phyloP scores from a whole-genome alignment of 2,113 vertebrate genomes.

The Paradoxurus hermaphroditus region DNA sequence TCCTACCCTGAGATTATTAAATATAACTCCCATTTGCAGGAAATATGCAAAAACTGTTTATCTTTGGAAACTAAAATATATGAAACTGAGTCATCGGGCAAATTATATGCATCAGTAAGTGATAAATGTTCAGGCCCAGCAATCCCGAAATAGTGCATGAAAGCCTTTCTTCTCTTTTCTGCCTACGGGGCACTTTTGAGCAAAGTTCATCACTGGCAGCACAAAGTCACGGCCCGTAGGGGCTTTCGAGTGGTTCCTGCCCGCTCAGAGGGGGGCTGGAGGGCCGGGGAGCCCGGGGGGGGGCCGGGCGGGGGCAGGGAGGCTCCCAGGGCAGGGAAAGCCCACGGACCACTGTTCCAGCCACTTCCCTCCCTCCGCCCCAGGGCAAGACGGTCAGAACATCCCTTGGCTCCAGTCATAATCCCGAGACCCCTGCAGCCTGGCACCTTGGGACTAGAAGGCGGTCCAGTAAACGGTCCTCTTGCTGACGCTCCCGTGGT shows the following conservation, averaged over 20 bases:
- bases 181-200: constrained; percentile 68
- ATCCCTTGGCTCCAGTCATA: neutral
- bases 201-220: constrained; percentile 38
- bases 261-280: fast-evolving
- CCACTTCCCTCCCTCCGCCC: neutral
- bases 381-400: neutral
- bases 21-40: constrained; percentile 58
- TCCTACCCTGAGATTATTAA: constrained; percentile 45
- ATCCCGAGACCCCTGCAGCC: fast-evolving
- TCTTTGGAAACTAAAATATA: constrained; percentile 71
- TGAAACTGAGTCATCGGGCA: constrained; percentile 75
- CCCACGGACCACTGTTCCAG: fast-evolving
- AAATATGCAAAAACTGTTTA: constrained; percentile 71
- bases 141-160: constrained; percentile 27
- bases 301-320: too few relatives aligned
- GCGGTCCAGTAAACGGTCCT: fast-evolving
- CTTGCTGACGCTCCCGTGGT: neutral
- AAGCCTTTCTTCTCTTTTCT: constrained; percentile 40
- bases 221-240: neutral
- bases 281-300: too few relatives aligned
- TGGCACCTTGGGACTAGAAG: neutral
- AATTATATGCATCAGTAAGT: constrained; percentile 68
- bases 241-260: neutral
- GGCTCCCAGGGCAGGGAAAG: neutral
- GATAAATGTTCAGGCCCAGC: constrained; percentile 48